These are phyloP conservation scores for Cryptoprocta ferox DNA, from an alignment of 2,797 vertebrate genomes.

Conservation along the genomic window DNA sequence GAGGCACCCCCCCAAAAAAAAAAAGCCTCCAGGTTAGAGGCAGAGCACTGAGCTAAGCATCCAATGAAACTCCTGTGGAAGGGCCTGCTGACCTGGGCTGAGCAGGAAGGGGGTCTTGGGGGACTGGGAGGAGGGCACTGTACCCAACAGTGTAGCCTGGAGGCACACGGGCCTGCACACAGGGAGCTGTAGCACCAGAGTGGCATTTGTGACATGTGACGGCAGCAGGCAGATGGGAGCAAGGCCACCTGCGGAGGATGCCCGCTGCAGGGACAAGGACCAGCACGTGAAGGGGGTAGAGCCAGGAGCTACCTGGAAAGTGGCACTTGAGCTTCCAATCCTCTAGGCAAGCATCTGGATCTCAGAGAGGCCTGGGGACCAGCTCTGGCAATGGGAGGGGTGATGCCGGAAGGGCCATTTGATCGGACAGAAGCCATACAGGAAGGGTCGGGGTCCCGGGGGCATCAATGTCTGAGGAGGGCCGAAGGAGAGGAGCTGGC, in stretches of 20 bases:
- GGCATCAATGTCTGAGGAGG: background rate
- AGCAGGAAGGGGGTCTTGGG: background rate
- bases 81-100: background rate
- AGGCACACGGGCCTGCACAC: background rate
- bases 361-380: background rate
- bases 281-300: fast-evolving
- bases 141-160: background rate
- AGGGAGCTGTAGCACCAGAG: background rate
- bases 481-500: background rate
- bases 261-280: background rate
- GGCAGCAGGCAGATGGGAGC: background rate
- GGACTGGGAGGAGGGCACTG: fast-evolving
- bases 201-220: background rate
- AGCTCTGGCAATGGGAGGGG: background rate
- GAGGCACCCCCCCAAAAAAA: background rate
- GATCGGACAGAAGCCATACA: background rate
- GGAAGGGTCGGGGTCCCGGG: background rate
- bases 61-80: fast-evolving
- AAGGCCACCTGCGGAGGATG: fast-evolving
- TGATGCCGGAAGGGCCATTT: background rate
- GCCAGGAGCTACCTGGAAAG: background rate
- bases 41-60: fast-evolving
- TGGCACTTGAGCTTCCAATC: fast-evolving
- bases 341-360: background rate
- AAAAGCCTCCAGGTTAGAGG: background rate